Conservation (phyloP, 2,113 vertebrate genomes). For the Dicentrarchus labrax region DNA sequence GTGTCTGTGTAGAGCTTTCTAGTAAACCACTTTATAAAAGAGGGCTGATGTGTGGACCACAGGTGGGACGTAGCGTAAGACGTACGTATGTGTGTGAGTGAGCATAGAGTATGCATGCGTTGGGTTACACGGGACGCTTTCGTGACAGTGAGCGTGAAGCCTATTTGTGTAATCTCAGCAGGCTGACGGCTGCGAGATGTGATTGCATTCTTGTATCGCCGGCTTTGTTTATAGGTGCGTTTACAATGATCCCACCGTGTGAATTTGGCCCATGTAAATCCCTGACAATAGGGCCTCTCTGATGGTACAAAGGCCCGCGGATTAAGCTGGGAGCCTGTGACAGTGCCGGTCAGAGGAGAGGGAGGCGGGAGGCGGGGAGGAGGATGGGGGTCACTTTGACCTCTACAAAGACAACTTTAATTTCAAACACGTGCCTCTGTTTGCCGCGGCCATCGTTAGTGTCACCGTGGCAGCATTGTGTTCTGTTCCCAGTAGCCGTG, state of each 20-base stretch:
- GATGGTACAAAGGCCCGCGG: constrained; percentile 63
- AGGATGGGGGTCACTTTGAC: constrained; percentile 42
- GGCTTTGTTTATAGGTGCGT: constrained; percentile 61
- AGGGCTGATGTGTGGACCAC: neutral
- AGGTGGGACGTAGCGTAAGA: neutral
- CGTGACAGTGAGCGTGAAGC: constrained; percentile 36
- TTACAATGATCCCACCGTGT: constrained; percentile 65
- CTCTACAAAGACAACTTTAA: constrained; percentile 57
- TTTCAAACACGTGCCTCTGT: constrained; percentile 61
- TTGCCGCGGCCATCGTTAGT: constrained; percentile 5
- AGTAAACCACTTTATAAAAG: neutral
- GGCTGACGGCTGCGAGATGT: constrained; percentile 31
- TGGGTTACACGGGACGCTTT: constrained; percentile 23
- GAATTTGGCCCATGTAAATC: constrained; percentile 68
- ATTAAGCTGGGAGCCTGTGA: constrained; percentile 69
- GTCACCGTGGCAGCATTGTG: constrained; percentile 29
- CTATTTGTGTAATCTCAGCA: constrained; percentile 56
- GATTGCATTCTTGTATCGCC: constrained; percentile 49
- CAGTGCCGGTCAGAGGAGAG: constrained; percentile 40
- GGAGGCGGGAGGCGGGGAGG: neutral
- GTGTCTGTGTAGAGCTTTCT: neutral
- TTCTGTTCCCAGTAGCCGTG: constrained; percentile 29
- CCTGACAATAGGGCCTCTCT: constrained; percentile 55
- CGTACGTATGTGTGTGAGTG: neutral
- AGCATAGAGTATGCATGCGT: neutral